Conservation (phyloP, 2,888 invertebrate genomes). For the Beris chalybata region DNA sequence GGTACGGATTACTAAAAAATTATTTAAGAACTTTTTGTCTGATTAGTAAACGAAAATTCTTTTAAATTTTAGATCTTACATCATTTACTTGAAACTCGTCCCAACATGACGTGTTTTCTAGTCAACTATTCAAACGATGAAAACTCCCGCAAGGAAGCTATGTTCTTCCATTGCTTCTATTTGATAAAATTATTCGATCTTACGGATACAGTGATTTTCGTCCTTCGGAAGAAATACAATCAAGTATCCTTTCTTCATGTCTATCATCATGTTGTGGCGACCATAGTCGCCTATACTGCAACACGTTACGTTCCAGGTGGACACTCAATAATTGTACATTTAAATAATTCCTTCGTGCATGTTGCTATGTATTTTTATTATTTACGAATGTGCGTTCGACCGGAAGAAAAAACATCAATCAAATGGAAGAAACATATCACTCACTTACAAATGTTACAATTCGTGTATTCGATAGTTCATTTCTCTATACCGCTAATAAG, state of each 20-base stretch:
- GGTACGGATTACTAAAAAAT: conserved; percentile 50
- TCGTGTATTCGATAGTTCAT: conserved; percentile 63
- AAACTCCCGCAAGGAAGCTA: not conserved
- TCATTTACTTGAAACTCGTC: not conserved
- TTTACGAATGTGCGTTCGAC: conserved; percentile 71
- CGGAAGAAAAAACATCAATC: conserved; percentile 69
- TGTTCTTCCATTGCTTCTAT: conserved; percentile 61
- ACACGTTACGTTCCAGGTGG: conserved; percentile 66
- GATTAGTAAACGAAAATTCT: not conserved
- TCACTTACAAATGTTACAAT: conserved; percentile 79
- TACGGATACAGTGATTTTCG: conserved; percentile 69
- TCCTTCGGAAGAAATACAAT: conserved; percentile 68
- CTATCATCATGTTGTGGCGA: conserved; percentile 75
- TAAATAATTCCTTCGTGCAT: conserved; percentile 76
- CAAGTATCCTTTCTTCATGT: conserved; percentile 71
- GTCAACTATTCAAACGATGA: conserved; percentile 17
- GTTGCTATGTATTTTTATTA: conserved; percentile 83
- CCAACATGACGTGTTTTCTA: conserved; percentile 8
- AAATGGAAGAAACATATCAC: conserved; percentile 89
- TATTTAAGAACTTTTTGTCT: not conserved
- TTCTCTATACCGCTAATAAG: conserved; percentile 58
- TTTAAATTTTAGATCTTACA: conserved; percentile 3
- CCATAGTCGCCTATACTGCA: conserved; percentile 62
- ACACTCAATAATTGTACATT: conserved; percentile 65
- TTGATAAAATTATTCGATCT: conserved; percentile 67